Percentiles rank a stretch among this genome's conserved stretches.
Conservation (phyloP, 1,140 invertebrate genomes). For the Pissodes strobi region DNA sequence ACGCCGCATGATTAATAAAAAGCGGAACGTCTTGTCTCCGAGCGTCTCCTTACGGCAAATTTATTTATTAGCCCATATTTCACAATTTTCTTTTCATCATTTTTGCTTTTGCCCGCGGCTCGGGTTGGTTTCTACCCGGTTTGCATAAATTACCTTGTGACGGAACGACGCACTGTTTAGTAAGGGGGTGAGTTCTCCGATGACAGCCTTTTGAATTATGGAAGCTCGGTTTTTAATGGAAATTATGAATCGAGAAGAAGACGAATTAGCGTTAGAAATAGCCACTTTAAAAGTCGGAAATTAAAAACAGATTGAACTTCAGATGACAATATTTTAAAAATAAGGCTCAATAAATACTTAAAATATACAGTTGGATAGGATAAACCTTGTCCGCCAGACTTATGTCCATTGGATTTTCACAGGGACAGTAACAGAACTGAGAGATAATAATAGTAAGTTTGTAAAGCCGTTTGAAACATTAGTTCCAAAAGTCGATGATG, state of each 20-base stretch:
- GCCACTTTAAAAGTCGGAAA: too few species aligned
- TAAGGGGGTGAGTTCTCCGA: slow-evolving; percentile 2
- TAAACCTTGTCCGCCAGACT: too few species aligned
- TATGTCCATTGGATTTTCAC: too few species aligned
- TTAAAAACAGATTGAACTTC: too few species aligned
- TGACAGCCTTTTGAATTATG: slow-evolving; percentile 18
- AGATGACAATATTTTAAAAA: too few species aligned
- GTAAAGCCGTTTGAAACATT: too few species aligned
- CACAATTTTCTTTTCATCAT: slow-evolving; percentile 26
- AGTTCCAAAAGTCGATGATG: too few species aligned
- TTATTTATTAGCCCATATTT: slow-evolving; percentile 27
- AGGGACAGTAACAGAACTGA: too few species aligned
- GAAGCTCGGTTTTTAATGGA: slow-evolving; percentile 7
- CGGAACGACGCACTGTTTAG: slow-evolving; percentile 11
- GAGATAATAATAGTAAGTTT: too few species aligned
- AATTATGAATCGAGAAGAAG: slow-evolving; percentile 16
- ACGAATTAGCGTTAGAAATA: too few species aligned
- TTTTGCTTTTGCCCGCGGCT: slow-evolving; percentile 8
- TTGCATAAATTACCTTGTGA: slow-evolving; percentile 26
- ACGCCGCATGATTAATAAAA: slow-evolving; percentile 10
- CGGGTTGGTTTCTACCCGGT: slow-evolving; percentile 12
- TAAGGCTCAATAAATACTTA: too few species aligned
- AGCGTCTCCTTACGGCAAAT: slow-evolving; percentile 19
- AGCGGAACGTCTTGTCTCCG: background rate
- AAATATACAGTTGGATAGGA: too few species aligned